A percentile compares a stretch with the other conserved stretches of the same genome.
Conservation (phyloP, 2,797 vertebrate species). For the Periophthalmus magnuspinnatus region DNA sequence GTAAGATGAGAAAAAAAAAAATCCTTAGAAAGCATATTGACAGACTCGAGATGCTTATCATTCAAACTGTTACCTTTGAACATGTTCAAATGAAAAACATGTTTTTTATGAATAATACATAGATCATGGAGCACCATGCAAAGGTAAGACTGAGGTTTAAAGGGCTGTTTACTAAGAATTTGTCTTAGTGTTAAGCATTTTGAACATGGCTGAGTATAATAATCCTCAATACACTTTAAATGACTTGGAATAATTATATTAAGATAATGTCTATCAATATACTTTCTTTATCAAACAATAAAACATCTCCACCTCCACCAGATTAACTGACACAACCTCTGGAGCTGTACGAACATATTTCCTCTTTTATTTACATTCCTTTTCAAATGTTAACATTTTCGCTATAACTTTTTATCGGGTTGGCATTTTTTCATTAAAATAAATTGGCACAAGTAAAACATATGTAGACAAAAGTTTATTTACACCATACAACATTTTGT, state of each 20-base stretch:
- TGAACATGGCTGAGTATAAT: neutral
- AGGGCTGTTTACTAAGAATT: neutral
- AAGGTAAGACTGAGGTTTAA: neutral
- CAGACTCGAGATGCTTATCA: neutral
- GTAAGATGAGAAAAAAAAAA: too few relatives aligned
- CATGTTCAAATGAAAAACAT: neutral
- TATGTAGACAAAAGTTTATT: slow-evolving; percentile 99
- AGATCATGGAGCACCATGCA: neutral
- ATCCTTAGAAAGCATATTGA: slow-evolving; percentile 4
- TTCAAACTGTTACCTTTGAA: neutral
- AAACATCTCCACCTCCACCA: slow-evolving; percentile 39
- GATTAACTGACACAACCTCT: slow-evolving; percentile 81
- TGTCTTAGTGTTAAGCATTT: neutral
- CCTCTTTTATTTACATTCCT: slow-evolving; percentile 90
- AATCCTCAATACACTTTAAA: neutral
- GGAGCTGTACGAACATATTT: slow-evolving; percentile 89
- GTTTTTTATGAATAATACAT: neutral
- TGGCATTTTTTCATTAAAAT: slow-evolving; percentile 87
- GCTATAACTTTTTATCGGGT: slow-evolving; percentile 83
- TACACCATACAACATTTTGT: slow-evolving; percentile 99
- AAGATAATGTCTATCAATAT: neutral
- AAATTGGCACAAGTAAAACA: slow-evolving; percentile 98
- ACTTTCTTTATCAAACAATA: neutral
- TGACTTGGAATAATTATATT: neutral
- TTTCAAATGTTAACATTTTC: slow-evolving; percentile 88